phyloP scores from a whole-genome alignment of 2,888 invertebrate species.

The Orthosia cruda region DNA sequence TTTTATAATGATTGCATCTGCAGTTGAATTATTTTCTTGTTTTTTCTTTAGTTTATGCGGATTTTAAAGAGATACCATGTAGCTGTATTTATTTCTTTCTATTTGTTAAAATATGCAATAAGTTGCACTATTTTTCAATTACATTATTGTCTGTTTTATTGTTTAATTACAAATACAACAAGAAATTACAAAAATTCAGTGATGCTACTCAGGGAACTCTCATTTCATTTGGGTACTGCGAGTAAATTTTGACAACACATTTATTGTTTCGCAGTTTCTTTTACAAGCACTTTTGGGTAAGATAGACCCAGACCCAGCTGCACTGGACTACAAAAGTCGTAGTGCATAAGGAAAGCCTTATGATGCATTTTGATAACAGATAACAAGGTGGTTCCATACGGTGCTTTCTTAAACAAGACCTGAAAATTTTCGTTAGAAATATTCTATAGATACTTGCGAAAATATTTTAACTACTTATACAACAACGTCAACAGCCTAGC shows the following conservation, averaged over 20 bases:
- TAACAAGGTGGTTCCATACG: not conserved
- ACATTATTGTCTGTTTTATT: not conserved
- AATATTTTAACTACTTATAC: not conserved
- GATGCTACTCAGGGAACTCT: not conserved
- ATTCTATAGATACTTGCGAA: not conserved
- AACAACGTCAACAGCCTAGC: not conserved
- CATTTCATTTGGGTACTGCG: not conserved
- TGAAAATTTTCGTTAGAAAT: not conserved
- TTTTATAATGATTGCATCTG: slow-evolving; percentile 12
- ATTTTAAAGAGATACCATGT: not conserved
- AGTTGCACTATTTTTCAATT: not conserved
- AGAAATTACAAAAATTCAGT: not conserved
- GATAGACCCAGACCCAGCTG: not conserved
- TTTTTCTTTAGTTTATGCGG: not conserved
- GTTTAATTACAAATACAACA: not conserved
- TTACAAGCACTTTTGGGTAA: not conserved
- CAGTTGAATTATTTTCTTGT: not conserved
- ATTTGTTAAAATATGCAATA: too few species aligned
- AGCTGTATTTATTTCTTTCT: not conserved
- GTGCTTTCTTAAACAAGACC: not conserved
- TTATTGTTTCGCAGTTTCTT: too few species aligned
- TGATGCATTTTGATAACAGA: not conserved
- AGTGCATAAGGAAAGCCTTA: not conserved
- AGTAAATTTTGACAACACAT: too few species aligned
- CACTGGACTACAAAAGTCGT: not conserved